Evolutionary conservation across 2,113 vertebrate species (phyloP).

Genomic region (Xenopus laevis): DNA sequence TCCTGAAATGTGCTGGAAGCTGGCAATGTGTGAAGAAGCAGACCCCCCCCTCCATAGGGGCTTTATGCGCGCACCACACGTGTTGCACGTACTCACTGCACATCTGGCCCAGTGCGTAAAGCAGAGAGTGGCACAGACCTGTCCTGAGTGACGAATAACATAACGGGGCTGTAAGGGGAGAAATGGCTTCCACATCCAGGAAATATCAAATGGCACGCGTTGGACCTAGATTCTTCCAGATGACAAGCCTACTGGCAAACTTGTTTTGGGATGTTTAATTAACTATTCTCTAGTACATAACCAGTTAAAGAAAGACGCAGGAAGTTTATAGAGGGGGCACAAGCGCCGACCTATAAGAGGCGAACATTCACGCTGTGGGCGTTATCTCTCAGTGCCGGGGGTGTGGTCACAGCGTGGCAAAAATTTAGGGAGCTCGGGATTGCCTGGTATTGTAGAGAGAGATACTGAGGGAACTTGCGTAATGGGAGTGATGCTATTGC

Average conservation of each 20-base stretch:
- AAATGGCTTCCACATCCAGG: no score
- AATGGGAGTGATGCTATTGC: conserved; percentile 22
- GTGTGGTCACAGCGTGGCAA: conserved; percentile 59
- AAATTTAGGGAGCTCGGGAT: background rate
- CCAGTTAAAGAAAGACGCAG: background rate
- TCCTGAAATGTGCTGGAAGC: no score
- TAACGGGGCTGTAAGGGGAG: no score
- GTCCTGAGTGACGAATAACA: no score
- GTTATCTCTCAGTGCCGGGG: background rate
- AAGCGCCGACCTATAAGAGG: background rate
- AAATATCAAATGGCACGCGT: no score
- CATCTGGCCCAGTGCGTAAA: conserved; percentile 51
- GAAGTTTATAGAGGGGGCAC: background rate
- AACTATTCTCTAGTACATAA: background rate
- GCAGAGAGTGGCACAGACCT: no score
- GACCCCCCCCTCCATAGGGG: no score
- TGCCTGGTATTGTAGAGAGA: background rate
- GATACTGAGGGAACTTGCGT: no score
- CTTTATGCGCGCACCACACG: conserved; percentile 48
- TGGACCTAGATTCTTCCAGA: no score
- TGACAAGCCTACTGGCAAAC: no score
- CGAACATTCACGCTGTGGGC: conserved; percentile 31
- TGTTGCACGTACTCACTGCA: conserved; percentile 62
- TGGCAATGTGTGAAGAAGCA: no score
- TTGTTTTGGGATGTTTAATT: no score